Conservation (phyloP, 2,113 vertebrate species). For the Cranoglanis bouderius region DNA sequence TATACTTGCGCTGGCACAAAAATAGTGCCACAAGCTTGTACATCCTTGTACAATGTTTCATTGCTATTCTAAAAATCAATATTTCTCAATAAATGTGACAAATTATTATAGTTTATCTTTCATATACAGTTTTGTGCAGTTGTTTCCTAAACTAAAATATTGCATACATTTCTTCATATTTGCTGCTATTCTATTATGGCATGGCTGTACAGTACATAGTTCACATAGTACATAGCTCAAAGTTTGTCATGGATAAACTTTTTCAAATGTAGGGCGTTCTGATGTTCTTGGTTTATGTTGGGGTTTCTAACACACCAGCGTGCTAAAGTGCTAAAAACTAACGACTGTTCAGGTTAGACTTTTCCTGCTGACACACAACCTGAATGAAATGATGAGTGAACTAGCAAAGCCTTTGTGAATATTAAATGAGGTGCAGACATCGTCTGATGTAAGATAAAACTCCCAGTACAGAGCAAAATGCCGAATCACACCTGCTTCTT, state of each 20-base stretch:
- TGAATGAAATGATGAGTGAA: background rate
- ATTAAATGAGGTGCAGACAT: background rate
- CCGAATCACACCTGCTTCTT: background rate
- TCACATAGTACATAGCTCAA: background rate
- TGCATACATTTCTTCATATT: background rate
- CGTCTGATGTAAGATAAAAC: background rate
- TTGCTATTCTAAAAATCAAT: background rate
- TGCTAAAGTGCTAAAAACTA: background rate
- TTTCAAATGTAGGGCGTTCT: background rate
- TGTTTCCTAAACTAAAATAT: background rate
- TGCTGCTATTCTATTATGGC: background rate
- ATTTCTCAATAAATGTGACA: background rate
- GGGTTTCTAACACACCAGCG: background rate
- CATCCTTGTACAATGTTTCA: background rate
- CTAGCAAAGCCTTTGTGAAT: conserved; percentile 9
- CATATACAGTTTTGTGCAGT: background rate
- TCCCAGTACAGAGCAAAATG: background rate
- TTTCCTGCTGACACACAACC: background rate
- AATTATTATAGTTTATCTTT: background rate
- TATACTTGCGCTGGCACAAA: background rate
- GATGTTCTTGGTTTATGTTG: background rate
- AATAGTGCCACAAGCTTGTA: background rate
- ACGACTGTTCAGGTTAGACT: background rate
- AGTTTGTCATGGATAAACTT: background rate
- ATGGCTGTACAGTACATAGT: background rate